Base-by-base conservation (phyloP, 1,140 invertebrate species). In the Acarapis woodi region DNA sequence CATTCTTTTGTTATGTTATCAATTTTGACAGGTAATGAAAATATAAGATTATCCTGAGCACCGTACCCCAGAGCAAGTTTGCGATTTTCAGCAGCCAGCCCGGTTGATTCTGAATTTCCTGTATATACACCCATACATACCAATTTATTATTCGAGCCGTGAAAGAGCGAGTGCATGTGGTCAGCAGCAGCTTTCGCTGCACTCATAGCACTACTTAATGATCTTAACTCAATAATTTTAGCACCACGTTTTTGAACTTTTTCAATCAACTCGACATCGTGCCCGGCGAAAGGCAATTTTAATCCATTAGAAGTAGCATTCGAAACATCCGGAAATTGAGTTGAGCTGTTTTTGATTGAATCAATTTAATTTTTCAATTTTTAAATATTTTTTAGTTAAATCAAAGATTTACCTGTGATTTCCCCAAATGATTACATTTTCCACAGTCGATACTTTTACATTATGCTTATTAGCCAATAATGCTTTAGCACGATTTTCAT, bases 91-190 rank as follows among this genome's bases (percentile, higher is more conserved):
- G 25, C 8, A 14, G 14, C 8, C 8, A 14, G 39, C 59, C 14
- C 25, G 25, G 8, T 9, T 28, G 8, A 14, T 9, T n/a, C n/a
- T 12, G 4, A 58, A 15, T 74, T 79, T 21, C 88, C 90, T 15
- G 83, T 93, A n/a, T 83, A 59, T n/a, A 99, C 85, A 35, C 77
- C 90, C 90, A 99, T 97, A 32, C 83, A 93, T 5, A 93, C 82
- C 28, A 25, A 32, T n/a, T n/a, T n/a, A 20, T 35, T 32, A 24
- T 23, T 39, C 4, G 38, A 37, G 35, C 87, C 82, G 46, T 67
- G 59, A 71, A 78, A 94, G 75, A 82, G 83, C 56, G 90, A 82
- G 44, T 67, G 67, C 74, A 97, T 88, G 50, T 97, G 88, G 59
- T 97, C 90, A 49, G 72, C 76, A 33, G 88, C 88, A 24, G 93